A percentile compares a stretch with the other conserved stretches of the same genome.
phyloP scores from a whole-genome alignment of 2,797 vertebrate genomes.

The Euphonia xanthogaster region DNA sequence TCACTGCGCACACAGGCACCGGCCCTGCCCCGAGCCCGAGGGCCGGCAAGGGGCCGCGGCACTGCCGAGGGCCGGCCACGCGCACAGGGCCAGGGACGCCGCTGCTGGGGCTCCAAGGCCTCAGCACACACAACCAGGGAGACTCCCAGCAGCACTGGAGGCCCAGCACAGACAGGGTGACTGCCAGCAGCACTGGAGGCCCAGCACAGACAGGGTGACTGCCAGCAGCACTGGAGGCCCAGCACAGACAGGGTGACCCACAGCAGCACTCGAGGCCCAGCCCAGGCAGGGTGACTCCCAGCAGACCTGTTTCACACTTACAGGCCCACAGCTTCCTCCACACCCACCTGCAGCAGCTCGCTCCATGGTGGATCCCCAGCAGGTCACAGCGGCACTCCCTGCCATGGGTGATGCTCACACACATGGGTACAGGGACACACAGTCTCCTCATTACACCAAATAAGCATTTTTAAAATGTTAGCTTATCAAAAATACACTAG shows the following conservation, averaged over 20 bases:
- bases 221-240: neutral
- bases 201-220: too few relatives aligned
- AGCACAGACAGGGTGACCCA: accelerated
- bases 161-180: neutral
- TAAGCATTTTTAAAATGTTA: constrained; percentile 73
- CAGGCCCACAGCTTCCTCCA: accelerated
- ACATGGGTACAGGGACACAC: neutral
- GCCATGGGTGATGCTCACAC: neutral
- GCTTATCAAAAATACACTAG: constrained; percentile 78
- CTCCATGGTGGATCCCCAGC: accelerated
- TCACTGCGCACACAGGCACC: accelerated
- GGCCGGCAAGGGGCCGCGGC: neutral
- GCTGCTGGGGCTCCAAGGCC: neutral
- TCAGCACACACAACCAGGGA: neutral
- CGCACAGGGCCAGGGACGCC: neutral
- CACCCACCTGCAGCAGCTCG: neutral
- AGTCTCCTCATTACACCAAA: constrained; percentile 56
- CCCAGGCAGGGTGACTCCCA: too few relatives aligned
- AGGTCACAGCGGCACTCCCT: accelerated
- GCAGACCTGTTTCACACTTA: accelerated
- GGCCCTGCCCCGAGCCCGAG: accelerated
- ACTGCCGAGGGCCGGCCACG: neutral
- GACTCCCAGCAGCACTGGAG: neutral
- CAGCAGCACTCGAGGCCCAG: too few relatives aligned
- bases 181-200: neutral